Base-by-base conservation (phyloP, 2,888 invertebrate genomes). In the Neoitamus cyanurus region DNA sequence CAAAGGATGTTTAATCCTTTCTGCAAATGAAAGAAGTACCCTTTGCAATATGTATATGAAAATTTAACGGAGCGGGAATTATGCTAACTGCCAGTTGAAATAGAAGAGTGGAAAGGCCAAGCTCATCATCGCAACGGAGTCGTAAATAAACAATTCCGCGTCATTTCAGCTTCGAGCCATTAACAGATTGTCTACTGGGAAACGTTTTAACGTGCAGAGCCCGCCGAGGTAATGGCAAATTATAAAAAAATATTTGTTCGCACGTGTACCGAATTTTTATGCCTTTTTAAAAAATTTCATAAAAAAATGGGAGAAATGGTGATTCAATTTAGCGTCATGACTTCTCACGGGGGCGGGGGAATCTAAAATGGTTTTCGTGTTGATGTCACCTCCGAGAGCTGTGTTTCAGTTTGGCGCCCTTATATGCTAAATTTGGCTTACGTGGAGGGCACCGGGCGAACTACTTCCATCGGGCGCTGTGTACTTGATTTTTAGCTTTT, bases 331-430 rank as follows among this genome's bases (percentile, higher is more conserved):
- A 78, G 34, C 78, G n/a, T 48, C 78, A 78, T 31, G 34, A 7
- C 78, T 15, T n/a, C 46, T 48, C 20, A 25, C 15, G 11, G 25
- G 20, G 34, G n/a, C 15, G 78, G 58, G 9, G 78, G 13, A 78
- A 48, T 78, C 78, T 78, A 78, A 78, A 78, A 78, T 78, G 78
- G 48, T 78, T 78, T 78, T 78, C 78, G 15, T 78, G 78, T 78
- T 78, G 78, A 78, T 78, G 78, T 78, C 78, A 78, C 78, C 78
- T 48, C 30, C 58, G 78, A 30, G 78, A 31, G 28, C 31, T 42
- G 28, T 42, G 75, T 37, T 28, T 48, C 78, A 58, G 28, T 31
- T 58, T 28, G 42, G 48, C 48, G 30, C 42, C 30, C 30, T 31
- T 58, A 78, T 78, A 30, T 58, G 48, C 58, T 28, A 25, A 46